Evolutionary conservation across 2,797 vertebrate species (phyloP).

Genomic region (Crotalus adamanteus): DNA sequence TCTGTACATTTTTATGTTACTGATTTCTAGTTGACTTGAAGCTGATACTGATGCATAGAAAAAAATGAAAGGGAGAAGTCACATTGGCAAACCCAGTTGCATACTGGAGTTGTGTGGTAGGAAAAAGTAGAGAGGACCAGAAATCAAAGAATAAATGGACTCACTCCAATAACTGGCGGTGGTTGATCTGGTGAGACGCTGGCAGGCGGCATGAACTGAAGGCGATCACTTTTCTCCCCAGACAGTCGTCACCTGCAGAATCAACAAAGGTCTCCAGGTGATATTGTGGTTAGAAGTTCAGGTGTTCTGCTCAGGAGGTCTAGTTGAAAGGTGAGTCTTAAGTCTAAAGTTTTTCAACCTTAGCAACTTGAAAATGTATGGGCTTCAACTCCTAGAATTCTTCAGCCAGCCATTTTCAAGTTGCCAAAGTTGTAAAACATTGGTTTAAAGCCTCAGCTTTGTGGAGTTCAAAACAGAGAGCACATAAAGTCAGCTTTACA

Average conservation of each 20-base stretch:
- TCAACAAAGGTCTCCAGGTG: constrained; percentile 1
- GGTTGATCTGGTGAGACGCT: constrained; percentile 84
- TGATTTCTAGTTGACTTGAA: background rate
- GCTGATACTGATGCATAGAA: background rate
- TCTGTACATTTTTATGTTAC: background rate
- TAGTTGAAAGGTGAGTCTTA: background rate
- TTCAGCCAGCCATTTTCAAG: background rate
- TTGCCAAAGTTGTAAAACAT: background rate
- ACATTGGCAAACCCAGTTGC: background rate
- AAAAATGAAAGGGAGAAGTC: background rate
- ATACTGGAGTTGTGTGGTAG: background rate
- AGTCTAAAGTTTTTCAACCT: background rate
- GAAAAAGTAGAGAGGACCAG: background rate
- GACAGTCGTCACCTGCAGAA: constrained; percentile 80
- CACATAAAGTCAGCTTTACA: background rate
- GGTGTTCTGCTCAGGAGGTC: background rate
- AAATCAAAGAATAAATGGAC: constrained; percentile 30
- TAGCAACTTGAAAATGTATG: background rate
- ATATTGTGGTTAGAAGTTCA: background rate
- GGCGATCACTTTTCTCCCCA: constrained; percentile 80
- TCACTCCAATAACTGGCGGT: constrained; percentile 82
- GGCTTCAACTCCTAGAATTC: background rate
- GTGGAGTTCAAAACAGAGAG: background rate
- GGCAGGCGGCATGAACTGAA: constrained; percentile 88
- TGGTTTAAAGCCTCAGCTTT: background rate